Conservation (phyloP, 1,140 invertebrate genomes). For the Ceratoteleas bidentatus region DNA sequence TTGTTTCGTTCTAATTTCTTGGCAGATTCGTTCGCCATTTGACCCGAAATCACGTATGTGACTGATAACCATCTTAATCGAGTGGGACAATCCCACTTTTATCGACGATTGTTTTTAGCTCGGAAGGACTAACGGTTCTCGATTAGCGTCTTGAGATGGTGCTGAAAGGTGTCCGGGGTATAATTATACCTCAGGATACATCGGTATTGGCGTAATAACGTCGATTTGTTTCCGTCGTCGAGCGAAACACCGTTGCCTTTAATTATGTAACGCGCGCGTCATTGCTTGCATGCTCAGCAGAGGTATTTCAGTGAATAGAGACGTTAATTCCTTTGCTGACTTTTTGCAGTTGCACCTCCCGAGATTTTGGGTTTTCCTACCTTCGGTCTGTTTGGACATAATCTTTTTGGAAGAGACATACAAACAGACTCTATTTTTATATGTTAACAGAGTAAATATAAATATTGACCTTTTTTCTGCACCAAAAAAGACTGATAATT, state of each 20-base stretch:
- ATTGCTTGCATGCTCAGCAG: slow-evolving; percentile 8
- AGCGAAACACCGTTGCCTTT: slow-evolving; percentile 18
- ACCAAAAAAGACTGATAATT: no score
- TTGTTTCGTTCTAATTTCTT: slow-evolving; percentile 3
- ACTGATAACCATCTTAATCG: neutral
- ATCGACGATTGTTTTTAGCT: neutral
- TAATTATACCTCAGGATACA: neutral
- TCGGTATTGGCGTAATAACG: slow-evolving; percentile 21
- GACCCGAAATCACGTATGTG: no score
- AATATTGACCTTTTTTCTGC: no score
- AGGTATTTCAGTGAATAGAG: slow-evolving; percentile 8
- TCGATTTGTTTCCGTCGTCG: slow-evolving; percentile 20
- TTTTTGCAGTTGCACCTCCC: no score
- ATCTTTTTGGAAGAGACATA: no score
- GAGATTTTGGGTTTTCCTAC: no score
- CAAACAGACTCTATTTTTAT: no score
- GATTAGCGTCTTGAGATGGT: neutral
- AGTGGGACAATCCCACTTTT: neutral
- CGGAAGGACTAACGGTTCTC: no score
- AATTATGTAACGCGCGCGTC: slow-evolving; percentile 43
- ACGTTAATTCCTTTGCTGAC: slow-evolving; percentile 5
- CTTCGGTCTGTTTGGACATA: no score
- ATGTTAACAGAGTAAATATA: no score
- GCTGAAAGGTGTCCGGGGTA: neutral
- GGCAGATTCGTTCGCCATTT: slow-evolving; percentile 14